These are phyloP conservation scores for Drosophila prostipennis DNA, from an alignment of 2,888 invertebrate species.

Conservation along the genomic window DNA sequence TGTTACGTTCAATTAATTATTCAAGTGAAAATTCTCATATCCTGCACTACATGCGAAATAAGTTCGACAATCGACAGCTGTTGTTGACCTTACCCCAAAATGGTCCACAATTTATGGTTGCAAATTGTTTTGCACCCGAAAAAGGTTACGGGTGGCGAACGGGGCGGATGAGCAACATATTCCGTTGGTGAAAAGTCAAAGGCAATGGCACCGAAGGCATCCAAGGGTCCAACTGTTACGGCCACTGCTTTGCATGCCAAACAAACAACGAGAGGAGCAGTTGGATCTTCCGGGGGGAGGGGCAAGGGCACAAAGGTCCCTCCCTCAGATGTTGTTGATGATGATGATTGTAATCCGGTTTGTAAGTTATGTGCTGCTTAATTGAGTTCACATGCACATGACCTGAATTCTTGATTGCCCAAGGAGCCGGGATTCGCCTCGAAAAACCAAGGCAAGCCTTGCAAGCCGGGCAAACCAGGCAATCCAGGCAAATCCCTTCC, in stretches of 20 bases:
- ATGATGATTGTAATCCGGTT: conserved; percentile 82
- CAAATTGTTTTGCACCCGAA: conserved; percentile 80
- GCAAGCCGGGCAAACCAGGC: no score
- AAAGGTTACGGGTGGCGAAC: conserved; percentile 64
- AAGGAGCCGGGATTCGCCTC: conserved; percentile 49
- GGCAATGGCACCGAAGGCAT: conserved; percentile 25
- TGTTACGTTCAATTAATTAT: conserved; percentile 77
- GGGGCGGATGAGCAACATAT: conserved; percentile 72
- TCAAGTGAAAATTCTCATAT: conserved; percentile 82
- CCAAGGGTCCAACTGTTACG: conserved; percentile 27
- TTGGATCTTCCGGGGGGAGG: conserved; percentile 4
- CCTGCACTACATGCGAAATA: conserved; percentile 72
- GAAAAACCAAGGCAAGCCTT: conserved; percentile 34
- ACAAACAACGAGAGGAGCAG: conserved; percentile 24
- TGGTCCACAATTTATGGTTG: conserved; percentile 79
- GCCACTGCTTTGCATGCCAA: conserved; percentile 72
- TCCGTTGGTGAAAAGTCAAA: conserved; percentile 73
- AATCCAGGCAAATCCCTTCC: conserved; percentile 38
- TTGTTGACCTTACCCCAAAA: conserved; percentile 75
- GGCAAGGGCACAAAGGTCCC: neutral
- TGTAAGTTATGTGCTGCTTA: conserved; percentile 83
- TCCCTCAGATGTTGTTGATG: conserved; percentile 63
- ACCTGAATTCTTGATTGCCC: conserved; percentile 80
- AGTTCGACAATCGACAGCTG: conserved; percentile 73
- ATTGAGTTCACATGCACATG: conserved; percentile 83